A percentile compares a stretch with the other conserved stretches of the same genome.
These are phyloP conservation scores for Muscicapa striata DNA, from an alignment of 2,797 vertebrate genomes.

Conservation along the genomic window DNA sequence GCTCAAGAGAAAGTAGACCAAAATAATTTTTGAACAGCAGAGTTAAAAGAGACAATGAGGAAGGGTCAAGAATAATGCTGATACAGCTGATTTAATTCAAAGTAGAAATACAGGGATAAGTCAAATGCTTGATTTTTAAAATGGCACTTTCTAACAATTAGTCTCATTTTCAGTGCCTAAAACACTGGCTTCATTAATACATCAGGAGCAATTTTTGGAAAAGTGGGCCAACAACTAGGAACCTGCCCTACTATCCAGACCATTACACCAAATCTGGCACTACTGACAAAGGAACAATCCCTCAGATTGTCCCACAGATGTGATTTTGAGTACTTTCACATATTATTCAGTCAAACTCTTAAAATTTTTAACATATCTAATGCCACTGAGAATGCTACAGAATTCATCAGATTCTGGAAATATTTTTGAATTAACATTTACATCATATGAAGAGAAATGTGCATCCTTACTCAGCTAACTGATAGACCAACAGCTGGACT, in stretches of 20 bases:
- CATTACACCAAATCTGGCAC: neutral
- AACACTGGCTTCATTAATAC: neutral
- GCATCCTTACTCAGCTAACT: neutral
- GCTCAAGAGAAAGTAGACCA: neutral
- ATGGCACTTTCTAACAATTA: neutral
- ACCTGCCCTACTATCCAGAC: neutral
- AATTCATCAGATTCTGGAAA: neutral
- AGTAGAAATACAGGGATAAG: neutral
- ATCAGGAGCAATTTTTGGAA: neutral
- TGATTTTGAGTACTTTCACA: neutral
- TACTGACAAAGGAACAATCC: neutral
- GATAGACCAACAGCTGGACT: neutral
- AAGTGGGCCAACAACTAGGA: neutral
- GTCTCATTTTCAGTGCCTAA: neutral
- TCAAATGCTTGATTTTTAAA: neutral
- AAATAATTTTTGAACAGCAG: neutral
- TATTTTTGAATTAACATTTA: neutral
- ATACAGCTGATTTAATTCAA: neutral
- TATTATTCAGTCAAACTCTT: neutral
- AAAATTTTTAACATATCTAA: neutral
- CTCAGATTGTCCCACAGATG: neutral
- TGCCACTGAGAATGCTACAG: neutral
- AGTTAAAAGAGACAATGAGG: neutral
- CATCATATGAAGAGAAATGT: neutral
- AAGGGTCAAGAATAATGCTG: neutral